Conservation (phyloP, 1,140 invertebrate species). For the Watersipora subatra region DNA sequence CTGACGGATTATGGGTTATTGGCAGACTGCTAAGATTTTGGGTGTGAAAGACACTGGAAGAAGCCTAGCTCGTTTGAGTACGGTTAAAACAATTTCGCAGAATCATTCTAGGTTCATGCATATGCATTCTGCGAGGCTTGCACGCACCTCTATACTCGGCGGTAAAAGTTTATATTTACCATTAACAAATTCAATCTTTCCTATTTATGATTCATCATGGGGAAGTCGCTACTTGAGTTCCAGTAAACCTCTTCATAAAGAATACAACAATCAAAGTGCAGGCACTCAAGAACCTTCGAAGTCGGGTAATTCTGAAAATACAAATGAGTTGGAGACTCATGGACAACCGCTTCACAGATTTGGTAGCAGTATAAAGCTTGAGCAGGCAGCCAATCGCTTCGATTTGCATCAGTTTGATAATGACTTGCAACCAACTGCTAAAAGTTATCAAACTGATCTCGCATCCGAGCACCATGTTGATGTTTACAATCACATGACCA, state of each 20-base stretch:
- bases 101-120: too few species aligned
- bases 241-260: neutral
- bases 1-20: too few species aligned
- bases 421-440: neutral
- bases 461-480: neutral
- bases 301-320: too few species aligned
- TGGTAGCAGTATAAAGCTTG: neutral
- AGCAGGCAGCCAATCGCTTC: neutral
- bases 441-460: neutral
- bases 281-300: too few species aligned
- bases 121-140: too few species aligned
- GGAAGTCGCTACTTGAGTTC: neutral
- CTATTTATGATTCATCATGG: neutral
- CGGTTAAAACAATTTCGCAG: too few species aligned
- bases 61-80: too few species aligned
- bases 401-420: neutral
- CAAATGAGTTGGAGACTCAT: too few species aligned
- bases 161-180: neutral
- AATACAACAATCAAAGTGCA: neutral
- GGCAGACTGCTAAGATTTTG: too few species aligned
- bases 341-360: neutral
- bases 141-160: neutral
- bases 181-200: neutral
- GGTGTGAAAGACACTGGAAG: too few species aligned
- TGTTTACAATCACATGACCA: neutral